Base-by-base conservation (phyloP, 2,888 invertebrate species). In the Dynastes hyllus region DNA sequence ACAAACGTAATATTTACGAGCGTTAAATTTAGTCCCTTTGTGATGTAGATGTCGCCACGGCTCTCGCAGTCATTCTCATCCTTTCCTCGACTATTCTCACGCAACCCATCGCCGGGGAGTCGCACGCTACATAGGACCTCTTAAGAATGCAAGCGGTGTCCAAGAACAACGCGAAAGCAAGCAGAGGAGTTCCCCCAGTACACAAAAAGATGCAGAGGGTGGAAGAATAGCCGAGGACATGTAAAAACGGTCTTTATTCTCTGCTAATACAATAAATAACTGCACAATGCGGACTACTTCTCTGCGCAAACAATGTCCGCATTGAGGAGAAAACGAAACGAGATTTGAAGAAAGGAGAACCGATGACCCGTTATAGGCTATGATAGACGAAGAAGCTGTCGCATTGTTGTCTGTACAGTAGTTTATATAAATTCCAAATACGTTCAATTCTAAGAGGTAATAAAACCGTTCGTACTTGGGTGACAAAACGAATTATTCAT, bases 231-330 rank as follows among this genome's bases (percentile, higher is more conserved):
- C 37, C 82, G 80, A 81, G 83, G 83, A 85, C 85, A 86, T 85
- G 86, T 86, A 86, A 87, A 86, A 87, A 87, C 85, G 84, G 82
- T 83, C 85, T 86, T 86, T 86, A 86, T 87, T 65, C 85, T 84
- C 78, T 79, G 81, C 84, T 87, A 87, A 87, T 85, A 87, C 87
- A 87, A 87, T 87, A 86, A 87, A 86, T 83, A 84, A 80, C 81
- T 80, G 82, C 86, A 86, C 86, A 87, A 87, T 86, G 85, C 83
- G 82, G 51, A 75, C 73, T 82, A 83, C 83, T 83, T 83, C 84
- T 82, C 84, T 80, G 76, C 63, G 82, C 84, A 85, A 85, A 87
- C 87, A 87, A 87, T 87, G 84, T 83, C 81, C 82, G 84, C 80
- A 81, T 81, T 83, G 81, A 81, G 77, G 75, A 80, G 73, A 61